Evolutionary conservation across 2,113 vertebrate genomes (phyloP).

Genomic region (Hippocampus abdominalis): DNA sequence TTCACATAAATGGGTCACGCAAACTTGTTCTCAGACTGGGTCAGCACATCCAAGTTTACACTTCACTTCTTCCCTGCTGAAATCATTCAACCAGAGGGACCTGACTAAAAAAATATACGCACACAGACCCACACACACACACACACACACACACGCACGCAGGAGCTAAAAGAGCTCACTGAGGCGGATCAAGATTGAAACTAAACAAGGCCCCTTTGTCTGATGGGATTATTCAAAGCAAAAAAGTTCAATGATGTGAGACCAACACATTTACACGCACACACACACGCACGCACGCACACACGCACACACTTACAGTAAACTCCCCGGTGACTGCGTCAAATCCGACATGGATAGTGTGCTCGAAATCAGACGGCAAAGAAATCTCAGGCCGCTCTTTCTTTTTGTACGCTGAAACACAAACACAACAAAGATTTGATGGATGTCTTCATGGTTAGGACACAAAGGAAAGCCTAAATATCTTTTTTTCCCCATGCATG

Average conservation of each 20-base stretch:
- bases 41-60: slow-evolving; percentile 24
- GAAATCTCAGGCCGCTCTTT: slow-evolving; percentile 94
- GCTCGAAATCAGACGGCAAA: slow-evolving; percentile 94
- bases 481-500: neutral
- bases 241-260: slow-evolving; percentile 27
- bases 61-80: neutral
- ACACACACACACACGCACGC: slow-evolving; percentile 9
- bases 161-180: slow-evolving; percentile 23
- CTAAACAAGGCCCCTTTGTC: slow-evolving; percentile 55
- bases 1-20: slow-evolving; percentile 54
- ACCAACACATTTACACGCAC: slow-evolving; percentile 9
- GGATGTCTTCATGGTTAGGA: neutral
- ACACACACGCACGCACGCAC: slow-evolving; percentile 34
- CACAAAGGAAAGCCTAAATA: too few relatives aligned
- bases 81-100: neutral
- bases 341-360: slow-evolving; percentile 96
- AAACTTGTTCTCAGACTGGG: slow-evolving; percentile 13
- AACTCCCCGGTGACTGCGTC: slow-evolving; percentile 96
- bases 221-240: slow-evolving; percentile 35
- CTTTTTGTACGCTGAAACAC: slow-evolving; percentile 82
- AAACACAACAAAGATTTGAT: neutral
- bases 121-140: slow-evolving; percentile 9
- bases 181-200: slow-evolving; percentile 42
- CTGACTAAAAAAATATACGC: neutral
- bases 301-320: slow-evolving; percentile 77